These are phyloP conservation scores for Anniella stebbinsi DNA, from an alignment of 2,797 vertebrate genomes.

Conservation along the genomic window DNA sequence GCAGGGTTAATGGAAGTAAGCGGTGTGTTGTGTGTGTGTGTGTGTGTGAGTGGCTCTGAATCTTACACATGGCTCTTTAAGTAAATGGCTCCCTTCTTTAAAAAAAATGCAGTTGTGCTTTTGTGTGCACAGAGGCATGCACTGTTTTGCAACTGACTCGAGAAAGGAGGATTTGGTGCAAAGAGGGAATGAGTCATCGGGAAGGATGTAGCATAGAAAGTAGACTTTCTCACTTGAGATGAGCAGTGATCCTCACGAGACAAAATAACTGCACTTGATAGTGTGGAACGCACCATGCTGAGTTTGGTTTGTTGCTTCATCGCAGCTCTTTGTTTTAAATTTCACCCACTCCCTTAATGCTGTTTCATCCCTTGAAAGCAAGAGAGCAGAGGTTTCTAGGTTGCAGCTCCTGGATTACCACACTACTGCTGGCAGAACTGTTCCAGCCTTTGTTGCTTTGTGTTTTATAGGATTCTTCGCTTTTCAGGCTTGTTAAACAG, in stretches of 20 bases:
- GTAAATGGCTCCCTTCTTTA: too few species aligned
- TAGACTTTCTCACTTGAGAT: background rate
- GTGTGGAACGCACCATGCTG: background rate
- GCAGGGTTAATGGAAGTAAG: background rate
- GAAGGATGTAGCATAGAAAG: background rate
- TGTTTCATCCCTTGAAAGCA: background rate
- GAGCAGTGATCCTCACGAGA: background rate
- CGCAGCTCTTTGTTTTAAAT: background rate
- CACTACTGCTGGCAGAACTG: fast-evolving
- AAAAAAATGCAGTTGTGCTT: too few species aligned
- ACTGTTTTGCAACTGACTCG: background rate
- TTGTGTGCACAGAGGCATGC: fast-evolving
- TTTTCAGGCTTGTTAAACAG: background rate
- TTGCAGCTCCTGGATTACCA: background rate
- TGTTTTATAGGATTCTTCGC: background rate
- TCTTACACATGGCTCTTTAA: background rate
- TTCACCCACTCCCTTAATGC: background rate
- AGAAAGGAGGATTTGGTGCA: background rate
- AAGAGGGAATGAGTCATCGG: background rate
- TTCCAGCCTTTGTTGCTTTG: constrained; percentile 14
- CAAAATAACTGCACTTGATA: background rate
- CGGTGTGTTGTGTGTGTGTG: too few species aligned
- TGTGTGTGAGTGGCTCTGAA: too few species aligned
- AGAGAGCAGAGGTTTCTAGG: fast-evolving
- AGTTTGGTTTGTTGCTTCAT: fast-evolving